Conservation (phyloP, 2,113 vertebrate genomes). For the Furnarius figulus region DNA sequence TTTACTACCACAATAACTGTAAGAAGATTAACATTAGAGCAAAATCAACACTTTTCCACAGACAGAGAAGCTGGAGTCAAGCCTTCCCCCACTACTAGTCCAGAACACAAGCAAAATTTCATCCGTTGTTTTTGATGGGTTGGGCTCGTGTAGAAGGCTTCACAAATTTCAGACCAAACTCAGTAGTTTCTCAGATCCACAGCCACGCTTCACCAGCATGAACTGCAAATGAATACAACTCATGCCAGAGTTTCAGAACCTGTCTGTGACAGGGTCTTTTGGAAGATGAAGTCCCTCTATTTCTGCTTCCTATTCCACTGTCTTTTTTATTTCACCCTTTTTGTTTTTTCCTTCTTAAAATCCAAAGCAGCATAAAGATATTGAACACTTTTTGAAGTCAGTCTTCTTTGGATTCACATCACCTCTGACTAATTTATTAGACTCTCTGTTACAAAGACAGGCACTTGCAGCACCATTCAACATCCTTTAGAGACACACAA, state of each 20-base stretch:
- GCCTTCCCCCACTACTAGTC: background rate
- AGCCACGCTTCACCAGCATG: background rate
- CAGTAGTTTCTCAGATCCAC: background rate
- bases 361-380: background rate
- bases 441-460: background rate
- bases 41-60: background rate
- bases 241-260: background rate
- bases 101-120: background rate
- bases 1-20: background rate
- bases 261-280: background rate
- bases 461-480: background rate
- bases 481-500: background rate
- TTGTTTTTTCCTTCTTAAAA: background rate
- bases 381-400: background rate
- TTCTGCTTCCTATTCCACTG: background rate
- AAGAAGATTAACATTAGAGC: background rate
- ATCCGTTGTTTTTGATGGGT: background rate
- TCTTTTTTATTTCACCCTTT: background rate
- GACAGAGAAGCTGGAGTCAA: background rate
- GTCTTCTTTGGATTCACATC: background rate
- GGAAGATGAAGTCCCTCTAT: background rate
- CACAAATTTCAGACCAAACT: background rate
- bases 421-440: background rate
- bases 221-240: background rate
- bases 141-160: background rate